Percentiles rank a stretch among this genome's conserved stretches.
Evolutionary conservation across 1,140 invertebrate genomes (phyloP).

Genomic region (Eupristina koningsbergeri): DNA sequence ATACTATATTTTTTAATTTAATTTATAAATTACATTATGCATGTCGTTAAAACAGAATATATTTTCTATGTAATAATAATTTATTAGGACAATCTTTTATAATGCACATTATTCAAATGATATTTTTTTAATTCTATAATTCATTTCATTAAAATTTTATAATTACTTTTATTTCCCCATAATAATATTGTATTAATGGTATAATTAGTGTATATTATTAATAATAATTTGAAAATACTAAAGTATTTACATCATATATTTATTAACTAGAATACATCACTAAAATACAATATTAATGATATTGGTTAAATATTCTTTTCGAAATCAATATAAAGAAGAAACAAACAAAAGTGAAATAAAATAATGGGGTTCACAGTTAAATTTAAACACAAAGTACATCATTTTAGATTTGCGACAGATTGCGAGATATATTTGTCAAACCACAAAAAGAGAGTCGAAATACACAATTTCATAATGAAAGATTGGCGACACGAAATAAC

Average conservation of each 20-base stretch:
- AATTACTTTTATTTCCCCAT: too few species aligned
- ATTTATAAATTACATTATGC: background rate
- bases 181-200: too few species aligned
- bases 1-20: background rate
- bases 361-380: too few species aligned
- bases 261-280: too few species aligned
- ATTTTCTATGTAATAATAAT: background rate
- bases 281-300: too few species aligned
- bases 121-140: too few species aligned
- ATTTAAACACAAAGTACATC: conserved; percentile 16
- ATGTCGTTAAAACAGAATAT: background rate
- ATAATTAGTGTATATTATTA: too few species aligned
- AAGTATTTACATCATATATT: too few species aligned
- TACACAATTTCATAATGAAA: conserved; percentile 33
- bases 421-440: background rate
- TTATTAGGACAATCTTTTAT: too few species aligned
- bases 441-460: background rate
- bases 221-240: too few species aligned
- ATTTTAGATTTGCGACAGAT: background rate
- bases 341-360: background rate
- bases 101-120: too few species aligned
- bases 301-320: background rate
- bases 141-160: too few species aligned
- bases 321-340: background rate
- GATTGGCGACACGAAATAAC: background rate